A percentile compares a stretch with the other conserved stretches of the same genome.
phyloP scores from a whole-genome alignment of 2,888 invertebrate genomes.

The Tanytarsus gracilentus region DNA sequence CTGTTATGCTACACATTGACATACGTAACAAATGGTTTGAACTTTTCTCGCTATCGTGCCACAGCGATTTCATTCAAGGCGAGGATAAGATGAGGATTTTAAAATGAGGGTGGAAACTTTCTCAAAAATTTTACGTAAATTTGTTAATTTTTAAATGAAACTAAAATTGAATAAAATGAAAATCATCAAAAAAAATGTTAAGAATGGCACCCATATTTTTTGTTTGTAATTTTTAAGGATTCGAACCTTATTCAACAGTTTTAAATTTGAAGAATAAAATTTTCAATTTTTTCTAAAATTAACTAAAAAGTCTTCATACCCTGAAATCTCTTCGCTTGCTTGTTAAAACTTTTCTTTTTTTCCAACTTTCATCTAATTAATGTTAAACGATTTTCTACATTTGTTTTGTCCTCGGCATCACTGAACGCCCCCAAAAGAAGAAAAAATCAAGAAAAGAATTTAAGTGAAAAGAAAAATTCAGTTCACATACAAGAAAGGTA shows the following conservation, averaged over 20 bases:
- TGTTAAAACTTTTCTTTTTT: background rate
- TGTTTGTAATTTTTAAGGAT: too few species aligned
- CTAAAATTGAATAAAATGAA: too few species aligned
- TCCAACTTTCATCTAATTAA: constrained; percentile 10
- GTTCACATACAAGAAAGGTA: background rate
- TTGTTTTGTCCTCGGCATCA: too few species aligned
- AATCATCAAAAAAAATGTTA: too few species aligned
- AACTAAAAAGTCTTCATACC: background rate
- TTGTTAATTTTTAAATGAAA: too few species aligned
- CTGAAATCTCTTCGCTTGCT: background rate
- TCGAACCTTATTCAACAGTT: too few species aligned
- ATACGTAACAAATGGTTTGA: constrained; percentile 26
- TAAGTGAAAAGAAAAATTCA: background rate
- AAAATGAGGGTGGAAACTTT: too few species aligned
- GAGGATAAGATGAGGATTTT: too few species aligned
- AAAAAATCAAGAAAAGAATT: background rate
- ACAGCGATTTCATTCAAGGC: too few species aligned
- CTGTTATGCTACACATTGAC: constrained; percentile 11
- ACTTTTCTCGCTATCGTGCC: too few species aligned
- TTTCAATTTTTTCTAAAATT: background rate
- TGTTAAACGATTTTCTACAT: constrained; percentile 15
- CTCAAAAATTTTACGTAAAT: too few species aligned
- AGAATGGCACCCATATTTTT: too few species aligned
- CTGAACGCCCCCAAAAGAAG: background rate
- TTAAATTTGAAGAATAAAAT: background rate